Percentiles rank a stretch among this genome's conserved stretches.
Evolutionary conservation across 2,888 invertebrate genomes (phyloP).

Genomic region (Phyllotreta cruciferae): DNA sequence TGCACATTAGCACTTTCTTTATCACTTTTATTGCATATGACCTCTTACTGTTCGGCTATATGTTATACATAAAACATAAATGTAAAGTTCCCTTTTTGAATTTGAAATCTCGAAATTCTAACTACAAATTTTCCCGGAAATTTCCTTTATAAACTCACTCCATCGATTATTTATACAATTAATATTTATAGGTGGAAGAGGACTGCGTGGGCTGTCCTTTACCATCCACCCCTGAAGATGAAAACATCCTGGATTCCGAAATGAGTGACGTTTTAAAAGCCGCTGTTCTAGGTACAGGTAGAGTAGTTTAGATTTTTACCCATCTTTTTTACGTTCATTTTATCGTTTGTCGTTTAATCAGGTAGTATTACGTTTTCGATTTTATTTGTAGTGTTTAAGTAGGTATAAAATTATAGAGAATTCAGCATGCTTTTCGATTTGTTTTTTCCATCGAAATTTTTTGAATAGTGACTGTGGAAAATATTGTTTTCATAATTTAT

Average conservation of each 20-base stretch:
- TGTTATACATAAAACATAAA: too few species aligned
- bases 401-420: background rate
- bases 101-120: background rate
- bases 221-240: slow-evolving; percentile 87
- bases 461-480: too few species aligned
- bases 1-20: background rate
- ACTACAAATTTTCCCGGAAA: background rate
- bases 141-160: background rate
- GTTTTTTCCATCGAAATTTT: too few species aligned
- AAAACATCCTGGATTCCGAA: slow-evolving; percentile 82
- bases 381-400: slow-evolving; percentile 23
- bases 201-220: slow-evolving; percentile 85
- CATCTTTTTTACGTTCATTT: slow-evolving; percentile 38
- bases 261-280: slow-evolving; percentile 88
- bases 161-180: background rate
- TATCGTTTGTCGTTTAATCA: slow-evolving; percentile 19
- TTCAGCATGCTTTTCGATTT: background rate
- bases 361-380: slow-evolving; percentile 37
- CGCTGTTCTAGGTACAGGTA: slow-evolving; percentile 71
- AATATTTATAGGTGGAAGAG: slow-evolving; percentile 61
- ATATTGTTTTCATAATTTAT: too few species aligned
- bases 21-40: background rate
- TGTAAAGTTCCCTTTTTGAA: too few species aligned
- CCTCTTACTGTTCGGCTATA: background rate
- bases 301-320: slow-evolving; percentile 47